Evolutionary conservation across 1,140 invertebrate species (phyloP).

Genomic region (Myzus persicae): DNA sequence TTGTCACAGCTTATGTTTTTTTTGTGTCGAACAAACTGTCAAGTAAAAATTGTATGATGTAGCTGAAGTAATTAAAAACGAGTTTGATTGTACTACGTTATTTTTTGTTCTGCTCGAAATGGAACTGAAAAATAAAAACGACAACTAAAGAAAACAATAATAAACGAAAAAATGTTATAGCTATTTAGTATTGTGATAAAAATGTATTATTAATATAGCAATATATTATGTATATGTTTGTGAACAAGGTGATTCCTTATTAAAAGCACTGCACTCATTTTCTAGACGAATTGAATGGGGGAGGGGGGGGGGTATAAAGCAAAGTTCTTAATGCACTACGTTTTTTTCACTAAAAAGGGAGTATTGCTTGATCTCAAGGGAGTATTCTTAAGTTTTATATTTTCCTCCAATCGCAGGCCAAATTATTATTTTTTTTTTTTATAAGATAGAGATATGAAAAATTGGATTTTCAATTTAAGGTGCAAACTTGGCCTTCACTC

Average conservation of each 20-base stretch:
- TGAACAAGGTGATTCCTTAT: background rate
- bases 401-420: background rate
- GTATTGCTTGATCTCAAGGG: background rate
- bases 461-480: background rate
- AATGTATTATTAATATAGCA: background rate
- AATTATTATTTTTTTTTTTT: background rate
- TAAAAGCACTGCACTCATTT: background rate
- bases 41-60: background rate
- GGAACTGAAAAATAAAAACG: too few species aligned
- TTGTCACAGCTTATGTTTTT: background rate
- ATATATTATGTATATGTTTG: background rate
- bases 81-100: background rate
- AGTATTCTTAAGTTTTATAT: slow-evolving; percentile 1
- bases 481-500: background rate
- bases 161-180: background rate
- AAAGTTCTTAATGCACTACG: background rate
- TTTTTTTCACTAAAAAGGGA: background rate
- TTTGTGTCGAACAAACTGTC: background rate
- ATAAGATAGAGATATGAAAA: background rate
- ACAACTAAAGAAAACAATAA: too few species aligned
- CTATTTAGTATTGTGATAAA: background rate
- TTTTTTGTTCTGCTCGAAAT: background rate
- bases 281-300: background rate
- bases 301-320: too few species aligned
- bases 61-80: background rate